Evolutionary conservation across 2,888 invertebrate genomes (phyloP), one percentile per base, ranked within the genome.

Genomic region (Agrotis clavis): DNA sequence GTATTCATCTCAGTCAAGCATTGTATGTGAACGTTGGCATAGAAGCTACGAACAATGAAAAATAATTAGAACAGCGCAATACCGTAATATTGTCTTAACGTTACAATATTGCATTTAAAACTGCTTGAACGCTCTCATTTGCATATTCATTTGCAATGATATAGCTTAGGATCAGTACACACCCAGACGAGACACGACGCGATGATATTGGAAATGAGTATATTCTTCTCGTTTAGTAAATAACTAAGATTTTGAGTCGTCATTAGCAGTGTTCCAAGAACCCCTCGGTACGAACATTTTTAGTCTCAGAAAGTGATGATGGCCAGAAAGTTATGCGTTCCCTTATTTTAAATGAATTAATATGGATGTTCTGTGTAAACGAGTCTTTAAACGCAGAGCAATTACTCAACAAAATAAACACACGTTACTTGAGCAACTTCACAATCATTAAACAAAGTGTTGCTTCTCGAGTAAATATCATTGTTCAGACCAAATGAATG

Each of bases 391-490:
- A 41, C 16, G 59, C n/a, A 14, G 19, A 45, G 35, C 45, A 57
- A 62, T 66, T 59, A 71, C 54, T 21, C 19, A 51, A 67, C 67
- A 63, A 63, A 67, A 51, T 64, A 63, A 66, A 72, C 66, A 62
- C 50, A 45, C 59, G 47, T 70, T 35, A 57, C 51, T 65, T 51
- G 21, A 65, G 71, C 50, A 71, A 59, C 72, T 66, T 53, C 41
- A 67, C 30, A 48, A 51, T 47, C 50, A 77, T 73, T 66, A 77
- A 66, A 72, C 79, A 79, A 76, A 69, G 63, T 56, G 63, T 56
- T 45, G 41, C 59, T 54, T 61, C 67, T 63, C 25, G 21, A 65
- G 67, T 71, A n/a, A 64, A 60, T 54, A 51, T 68, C 50, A 72
- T 69, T 79, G 71, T 71, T 77, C 45, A 53, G 53, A 64, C 13